Evolutionary conservation across 1,140 invertebrate genomes (phyloP).

Genomic region (Papilio glaucus): DNA sequence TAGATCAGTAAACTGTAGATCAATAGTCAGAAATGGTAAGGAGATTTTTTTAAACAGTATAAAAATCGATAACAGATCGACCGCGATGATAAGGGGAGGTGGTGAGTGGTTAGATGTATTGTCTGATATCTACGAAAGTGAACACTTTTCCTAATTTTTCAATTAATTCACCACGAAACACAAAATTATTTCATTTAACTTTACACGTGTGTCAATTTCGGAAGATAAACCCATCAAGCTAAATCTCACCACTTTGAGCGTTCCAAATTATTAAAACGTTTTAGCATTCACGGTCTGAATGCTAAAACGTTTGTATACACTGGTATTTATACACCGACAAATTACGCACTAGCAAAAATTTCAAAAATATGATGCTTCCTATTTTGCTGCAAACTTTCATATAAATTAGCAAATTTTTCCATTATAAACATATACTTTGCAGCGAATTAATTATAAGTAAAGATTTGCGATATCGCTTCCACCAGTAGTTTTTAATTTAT

Average conservation of each 20-base stretch:
- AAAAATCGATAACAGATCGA: too few relatives aligned
- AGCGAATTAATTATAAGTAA: conserved; percentile 17
- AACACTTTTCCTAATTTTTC: too few relatives aligned
- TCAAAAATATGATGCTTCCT: neutral
- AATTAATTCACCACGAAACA: too few relatives aligned
- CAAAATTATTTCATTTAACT: too few relatives aligned
- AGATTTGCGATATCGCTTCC: neutral
- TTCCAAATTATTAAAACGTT: neutral
- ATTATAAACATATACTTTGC: conserved; percentile 13
- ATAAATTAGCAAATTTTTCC: conserved; percentile 11
- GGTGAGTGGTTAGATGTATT: too few relatives aligned
- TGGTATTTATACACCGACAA: conserved; percentile 6
- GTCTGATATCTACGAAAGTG: too few relatives aligned
- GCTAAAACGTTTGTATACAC: neutral
- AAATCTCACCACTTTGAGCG: neutral
- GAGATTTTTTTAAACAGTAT: too few relatives aligned
- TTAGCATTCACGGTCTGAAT: neutral
- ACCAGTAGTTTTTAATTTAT: conserved; percentile 27
- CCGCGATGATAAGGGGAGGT: too few relatives aligned
- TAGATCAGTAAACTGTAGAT: too few relatives aligned
- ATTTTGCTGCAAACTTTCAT: conserved; percentile 8
- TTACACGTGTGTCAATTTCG: neutral
- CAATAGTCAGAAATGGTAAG: too few relatives aligned
- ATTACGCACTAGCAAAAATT: neutral
- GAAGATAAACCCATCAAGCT: conserved; percentile 9